A percentile compares a stretch with the other conserved stretches of the same genome.
phyloP scores from a whole-genome alignment of 37 sponge, comb jelly and placozoan species.

The Spongilla lacustris region DNA sequence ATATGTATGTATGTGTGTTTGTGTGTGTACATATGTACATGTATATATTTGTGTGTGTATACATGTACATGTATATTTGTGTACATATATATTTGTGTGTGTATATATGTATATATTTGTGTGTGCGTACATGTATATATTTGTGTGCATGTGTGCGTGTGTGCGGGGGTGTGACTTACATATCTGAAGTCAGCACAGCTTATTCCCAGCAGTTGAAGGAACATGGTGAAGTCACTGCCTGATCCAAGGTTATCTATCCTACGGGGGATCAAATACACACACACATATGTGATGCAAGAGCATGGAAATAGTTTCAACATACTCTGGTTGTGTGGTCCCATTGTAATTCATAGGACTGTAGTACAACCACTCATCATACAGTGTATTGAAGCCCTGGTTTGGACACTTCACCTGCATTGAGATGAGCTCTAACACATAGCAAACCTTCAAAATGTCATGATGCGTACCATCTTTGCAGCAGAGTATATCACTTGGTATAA shows the following conservation, averaged over 20 bases:
- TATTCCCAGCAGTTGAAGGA: constrained; percentile 75
- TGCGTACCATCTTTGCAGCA: constrained; percentile 15
- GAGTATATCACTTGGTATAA: constrained; percentile 16
- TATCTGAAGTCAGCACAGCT: constrained; percentile 14
- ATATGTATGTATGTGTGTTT: too few species aligned
- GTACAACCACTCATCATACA: constrained; percentile 80
- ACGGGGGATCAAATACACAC: background rate
- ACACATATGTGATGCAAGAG: background rate
- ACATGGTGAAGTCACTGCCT: constrained; percentile 78
- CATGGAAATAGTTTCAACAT: background rate
- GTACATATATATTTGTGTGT: too few species aligned
- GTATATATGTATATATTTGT: too few species aligned
- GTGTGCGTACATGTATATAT: too few species aligned
- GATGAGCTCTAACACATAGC: background rate
- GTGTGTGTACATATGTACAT: too few species aligned
- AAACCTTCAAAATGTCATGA: too few species aligned
- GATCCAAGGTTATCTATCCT: constrained; percentile 60
- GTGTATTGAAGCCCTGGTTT: constrained; percentile 24
- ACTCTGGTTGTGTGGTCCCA: constrained; percentile 20
- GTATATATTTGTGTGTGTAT: too few species aligned
- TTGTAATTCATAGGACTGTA: constrained; percentile 5
- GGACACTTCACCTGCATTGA: constrained; percentile 59
- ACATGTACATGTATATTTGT: too few species aligned
- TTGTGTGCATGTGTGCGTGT: too few species aligned
- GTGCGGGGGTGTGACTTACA: too few species aligned